phyloP scores from a whole-genome alignment of 2,113 vertebrate genomes.

The Rhinoptilus africanus region DNA sequence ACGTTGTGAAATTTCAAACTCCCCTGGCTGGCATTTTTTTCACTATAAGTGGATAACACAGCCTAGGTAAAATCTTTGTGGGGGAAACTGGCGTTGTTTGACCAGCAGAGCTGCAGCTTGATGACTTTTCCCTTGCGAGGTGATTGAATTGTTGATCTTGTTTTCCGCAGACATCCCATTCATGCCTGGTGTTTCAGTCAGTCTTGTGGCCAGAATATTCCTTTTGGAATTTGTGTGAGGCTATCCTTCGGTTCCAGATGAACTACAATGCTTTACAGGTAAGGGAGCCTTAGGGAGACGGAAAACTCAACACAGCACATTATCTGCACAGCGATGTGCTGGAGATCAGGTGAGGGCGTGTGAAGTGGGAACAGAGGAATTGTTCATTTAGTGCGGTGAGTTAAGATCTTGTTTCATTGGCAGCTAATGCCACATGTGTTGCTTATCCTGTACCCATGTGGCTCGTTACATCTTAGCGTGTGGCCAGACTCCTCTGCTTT shows the following conservation, averaged over 20 bases:
- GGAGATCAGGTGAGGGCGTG: not conserved
- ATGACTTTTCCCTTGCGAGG: not conserved
- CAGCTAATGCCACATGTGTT: not conserved
- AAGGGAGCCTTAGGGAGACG: not conserved
- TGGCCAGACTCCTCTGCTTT: not conserved
- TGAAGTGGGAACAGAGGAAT: not conserved
- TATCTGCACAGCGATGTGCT: not conserved
- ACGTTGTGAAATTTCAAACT: not conserved
- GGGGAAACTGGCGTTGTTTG: not conserved
- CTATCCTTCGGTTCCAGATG: constrained; percentile 91
- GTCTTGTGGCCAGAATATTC: constrained; percentile 97
- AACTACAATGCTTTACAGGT: constrained; percentile 91
- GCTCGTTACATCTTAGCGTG: not conserved
- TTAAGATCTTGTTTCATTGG: not conserved
- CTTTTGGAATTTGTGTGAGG: constrained; percentile 98
- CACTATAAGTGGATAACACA: not conserved
- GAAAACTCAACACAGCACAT: not conserved
- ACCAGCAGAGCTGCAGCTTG: not conserved
- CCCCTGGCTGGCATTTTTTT: not conserved
- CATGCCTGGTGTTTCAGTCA: constrained; percentile 94
- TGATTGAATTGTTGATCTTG: not conserved
- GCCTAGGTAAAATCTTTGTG: not conserved
- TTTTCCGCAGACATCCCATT: constrained; percentile 87
- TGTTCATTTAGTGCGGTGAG: not conserved
- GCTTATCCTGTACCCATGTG: not conserved